These are phyloP conservation scores for Euleptes europaea DNA, from an alignment of 2,113 vertebrate species.

Conservation along the genomic window DNA sequence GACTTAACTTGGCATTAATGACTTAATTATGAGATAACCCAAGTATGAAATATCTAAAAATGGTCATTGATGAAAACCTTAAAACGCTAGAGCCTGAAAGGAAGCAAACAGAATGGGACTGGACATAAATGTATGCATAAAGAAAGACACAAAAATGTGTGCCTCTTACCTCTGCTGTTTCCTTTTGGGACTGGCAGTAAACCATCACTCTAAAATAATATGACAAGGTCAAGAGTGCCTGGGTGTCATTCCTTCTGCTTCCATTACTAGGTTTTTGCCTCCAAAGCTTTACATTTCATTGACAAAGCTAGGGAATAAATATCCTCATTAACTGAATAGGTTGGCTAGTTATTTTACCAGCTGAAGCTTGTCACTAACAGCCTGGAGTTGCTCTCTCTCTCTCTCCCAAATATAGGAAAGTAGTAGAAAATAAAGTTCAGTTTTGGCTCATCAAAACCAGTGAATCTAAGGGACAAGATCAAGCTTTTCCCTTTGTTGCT, in stretches of 20 bases:
- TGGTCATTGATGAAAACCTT: constrained; percentile 3
- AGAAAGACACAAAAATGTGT: not conserved
- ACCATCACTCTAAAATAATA: not conserved
- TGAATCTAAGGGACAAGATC: not conserved
- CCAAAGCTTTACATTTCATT: not conserved
- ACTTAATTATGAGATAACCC: constrained; percentile 4
- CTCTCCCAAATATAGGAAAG: not conserved
- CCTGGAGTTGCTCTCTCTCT: not conserved
- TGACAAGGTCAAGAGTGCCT: not conserved
- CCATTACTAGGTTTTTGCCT: not conserved
- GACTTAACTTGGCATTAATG: not conserved
- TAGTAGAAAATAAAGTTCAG: rapidly evolving
- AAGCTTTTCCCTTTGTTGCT: not conserved
- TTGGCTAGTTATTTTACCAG: not conserved
- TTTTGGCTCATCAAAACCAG: not conserved
- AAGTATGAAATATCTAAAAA: constrained; percentile 5
- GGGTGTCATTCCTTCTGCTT: rapidly evolving
- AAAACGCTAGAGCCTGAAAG: not conserved
- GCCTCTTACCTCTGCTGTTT: not conserved
- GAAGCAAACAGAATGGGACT: not conserved
- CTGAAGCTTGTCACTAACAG: not conserved
- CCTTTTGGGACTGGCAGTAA: not conserved
- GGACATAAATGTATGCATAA: not conserved
- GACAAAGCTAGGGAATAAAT: not conserved
- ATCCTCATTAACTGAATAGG: not conserved